Conservation (phyloP, 37 sponge, comb jelly and placozoan genomes). For the Eunapius fragilis region DNA sequence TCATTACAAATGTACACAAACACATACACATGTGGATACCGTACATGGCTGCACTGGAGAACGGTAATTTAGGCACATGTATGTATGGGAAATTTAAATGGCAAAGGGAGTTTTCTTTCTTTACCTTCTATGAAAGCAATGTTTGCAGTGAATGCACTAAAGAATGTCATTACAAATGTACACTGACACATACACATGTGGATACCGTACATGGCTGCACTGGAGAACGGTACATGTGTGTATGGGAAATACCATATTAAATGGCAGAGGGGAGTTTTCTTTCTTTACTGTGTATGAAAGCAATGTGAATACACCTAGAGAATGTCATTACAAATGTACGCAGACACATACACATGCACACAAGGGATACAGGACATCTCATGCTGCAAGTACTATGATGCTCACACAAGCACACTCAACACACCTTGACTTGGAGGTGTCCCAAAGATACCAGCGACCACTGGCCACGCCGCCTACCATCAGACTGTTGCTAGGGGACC, state of each 20-base stretch:
- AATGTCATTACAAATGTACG: slow-evolving; percentile 1
- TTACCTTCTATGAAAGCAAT: not conserved
- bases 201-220: not conserved
- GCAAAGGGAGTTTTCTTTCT: not conserved
- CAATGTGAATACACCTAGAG: not conserved
- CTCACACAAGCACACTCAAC: not conserved
- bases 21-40: not conserved
- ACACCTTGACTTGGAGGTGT: slow-evolving; percentile 56
- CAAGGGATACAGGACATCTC: not conserved
- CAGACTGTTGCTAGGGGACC: slow-evolving; percentile 62
- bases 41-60: not conserved
- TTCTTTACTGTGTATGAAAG: not conserved
- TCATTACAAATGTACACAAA: not conserved
- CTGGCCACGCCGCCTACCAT: slow-evolving; percentile 56
- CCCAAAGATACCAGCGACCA: slow-evolving; percentile 69
- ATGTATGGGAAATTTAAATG: no score
- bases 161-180: not conserved
- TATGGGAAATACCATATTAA: not conserved
- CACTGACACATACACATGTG: slow-evolving; percentile 2
- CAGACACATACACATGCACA: slow-evolving; percentile 12
- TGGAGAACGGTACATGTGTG: not conserved
- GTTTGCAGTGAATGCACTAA: not conserved
- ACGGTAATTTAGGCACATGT: no score
- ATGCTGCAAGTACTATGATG: no score
- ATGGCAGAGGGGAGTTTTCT: not conserved